Base-by-base conservation (phyloP, 2,888 invertebrate species). In the Quadriops clusia region DNA sequence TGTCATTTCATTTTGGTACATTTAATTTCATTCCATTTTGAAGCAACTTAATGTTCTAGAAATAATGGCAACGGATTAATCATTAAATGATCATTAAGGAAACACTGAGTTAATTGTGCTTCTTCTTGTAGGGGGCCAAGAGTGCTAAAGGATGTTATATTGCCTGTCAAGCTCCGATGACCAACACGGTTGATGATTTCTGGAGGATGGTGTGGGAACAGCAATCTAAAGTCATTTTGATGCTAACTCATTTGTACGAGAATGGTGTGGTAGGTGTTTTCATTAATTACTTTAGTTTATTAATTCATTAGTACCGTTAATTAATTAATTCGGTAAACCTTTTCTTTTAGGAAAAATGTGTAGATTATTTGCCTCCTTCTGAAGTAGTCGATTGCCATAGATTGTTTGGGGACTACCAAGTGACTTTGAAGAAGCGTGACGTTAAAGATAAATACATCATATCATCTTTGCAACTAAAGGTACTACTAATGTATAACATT, bases 171-270 rank as follows among this genome's bases (percentile, higher is more conserved):
- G 91, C 86, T 6, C 93, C 93, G 0, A 64, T 91, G 42, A 74
- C 80, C 33, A 74, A 76, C 41, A 93, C 91, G 0, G 77, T 87
- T 1, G 67, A 68, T 16, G 93, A 94, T 61, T 91, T 93, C 59
- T 94, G 93, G 93, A 71, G 86, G 23, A 91, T 94, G 93, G 73
- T 91, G 28, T 93, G 93, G 93, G 90, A 93, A 51, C 90, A 93
- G 56, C 86, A 91, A 58, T 74, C 77, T 8, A 74, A 85, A 46
- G 80, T 89, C 21, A 72, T 94, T 40, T 72, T 93, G 37, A 91
- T 91, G 86, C 67, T 91, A 17, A 91, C 90, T 0, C 85, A 86
- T 60, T 74, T 90, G 36, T 79, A 78, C 50, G 91, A 91, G 62
- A 84, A 85, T 46, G 90, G 89, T 34, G 77, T 85, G 50, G 82